A percentile compares a stretch with the other conserved stretches of the same genome.
Evolutionary conservation across 2,113 vertebrate species (phyloP).

Genomic region (Piprites chloris): DNA sequence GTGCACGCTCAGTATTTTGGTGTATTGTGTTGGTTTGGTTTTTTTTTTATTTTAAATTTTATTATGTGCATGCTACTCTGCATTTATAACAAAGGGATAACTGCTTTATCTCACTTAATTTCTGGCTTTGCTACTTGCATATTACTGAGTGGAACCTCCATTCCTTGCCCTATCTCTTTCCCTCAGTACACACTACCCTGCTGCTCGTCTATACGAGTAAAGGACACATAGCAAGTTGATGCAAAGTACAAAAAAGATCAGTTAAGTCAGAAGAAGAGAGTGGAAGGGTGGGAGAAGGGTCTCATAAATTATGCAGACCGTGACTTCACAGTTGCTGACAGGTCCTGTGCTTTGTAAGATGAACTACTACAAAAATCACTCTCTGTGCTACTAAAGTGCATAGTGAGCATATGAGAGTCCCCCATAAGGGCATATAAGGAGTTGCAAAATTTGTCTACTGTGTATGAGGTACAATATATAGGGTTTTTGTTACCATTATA

Average conservation of each 20-base stretch:
- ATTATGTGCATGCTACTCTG: not conserved
- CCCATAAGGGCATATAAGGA: not conserved
- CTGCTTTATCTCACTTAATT: not conserved
- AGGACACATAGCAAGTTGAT: conserved; percentile 7
- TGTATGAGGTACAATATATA: accelerated
- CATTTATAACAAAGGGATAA: not conserved
- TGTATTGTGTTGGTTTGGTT: not conserved
- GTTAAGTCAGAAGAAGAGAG: not conserved
- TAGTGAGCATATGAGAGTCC: not conserved
- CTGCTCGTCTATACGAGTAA: not conserved
- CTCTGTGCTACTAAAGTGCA: conserved; percentile 6
- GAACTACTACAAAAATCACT: conserved; percentile 1
- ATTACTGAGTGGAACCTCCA: not conserved
- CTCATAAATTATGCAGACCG: not conserved
- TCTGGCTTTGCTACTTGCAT: not conserved
- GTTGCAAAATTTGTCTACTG: not conserved
- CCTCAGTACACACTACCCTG: not conserved
- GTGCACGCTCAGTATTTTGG: not conserved
- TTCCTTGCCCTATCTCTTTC: not conserved
- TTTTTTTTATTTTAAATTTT: not conserved
- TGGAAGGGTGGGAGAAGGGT: not conserved
- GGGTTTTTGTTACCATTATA: not conserved
- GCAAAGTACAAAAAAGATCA: not conserved
- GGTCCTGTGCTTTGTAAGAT: conserved; percentile 18
- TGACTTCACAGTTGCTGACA: conserved; percentile 41